These are phyloP conservation scores for Xylota segnis DNA, from an alignment of 2,888 invertebrate genomes.

Conservation along the genomic window DNA sequence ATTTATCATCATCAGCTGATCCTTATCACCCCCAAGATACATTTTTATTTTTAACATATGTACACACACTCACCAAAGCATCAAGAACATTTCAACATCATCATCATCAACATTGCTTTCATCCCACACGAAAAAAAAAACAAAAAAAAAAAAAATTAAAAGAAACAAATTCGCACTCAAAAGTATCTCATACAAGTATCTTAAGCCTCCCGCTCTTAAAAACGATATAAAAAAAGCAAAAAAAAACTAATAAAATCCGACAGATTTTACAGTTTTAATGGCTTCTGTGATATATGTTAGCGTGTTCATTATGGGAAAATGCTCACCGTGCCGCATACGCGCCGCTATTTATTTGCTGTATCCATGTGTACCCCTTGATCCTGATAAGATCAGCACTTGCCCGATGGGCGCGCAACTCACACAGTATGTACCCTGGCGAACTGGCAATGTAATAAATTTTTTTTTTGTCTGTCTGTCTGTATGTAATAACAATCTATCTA, in stretches of 20 bases:
- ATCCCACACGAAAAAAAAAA: slow-evolving; percentile 25
- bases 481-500: slow-evolving; percentile 74
- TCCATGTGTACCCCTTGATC: slow-evolving; percentile 53
- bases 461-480: slow-evolving; percentile 1
- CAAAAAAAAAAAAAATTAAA: slow-evolving; percentile 19
- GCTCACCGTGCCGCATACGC: slow-evolving; percentile 58
- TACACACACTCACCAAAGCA: slow-evolving; percentile 18
- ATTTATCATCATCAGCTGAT: slow-evolving; percentile 73
- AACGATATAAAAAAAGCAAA: slow-evolving; percentile 10
- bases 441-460: slow-evolving; percentile 63
- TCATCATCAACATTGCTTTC: slow-evolving; percentile 30
- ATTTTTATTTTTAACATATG: slow-evolving; percentile 45
- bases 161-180: slow-evolving; percentile 34
- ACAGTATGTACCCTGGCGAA: not conserved
- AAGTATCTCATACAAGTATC: slow-evolving; percentile 50
- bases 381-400: slow-evolving; percentile 75
- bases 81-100: slow-evolving; percentile 54
- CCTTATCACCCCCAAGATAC: slow-evolving; percentile 58
- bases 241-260: slow-evolving; percentile 66
- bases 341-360: slow-evolving; percentile 66
- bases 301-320: slow-evolving; percentile 76
- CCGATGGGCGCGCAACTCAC: slow-evolving; percentile 43
- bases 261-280: slow-evolving; percentile 77
- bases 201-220: slow-evolving; percentile 53
- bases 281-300: slow-evolving; percentile 77